Base-by-base conservation (phyloP, 37 sponge, comb jelly and placozoan genomes). In the Aphrocallistes beatrix region DNA sequence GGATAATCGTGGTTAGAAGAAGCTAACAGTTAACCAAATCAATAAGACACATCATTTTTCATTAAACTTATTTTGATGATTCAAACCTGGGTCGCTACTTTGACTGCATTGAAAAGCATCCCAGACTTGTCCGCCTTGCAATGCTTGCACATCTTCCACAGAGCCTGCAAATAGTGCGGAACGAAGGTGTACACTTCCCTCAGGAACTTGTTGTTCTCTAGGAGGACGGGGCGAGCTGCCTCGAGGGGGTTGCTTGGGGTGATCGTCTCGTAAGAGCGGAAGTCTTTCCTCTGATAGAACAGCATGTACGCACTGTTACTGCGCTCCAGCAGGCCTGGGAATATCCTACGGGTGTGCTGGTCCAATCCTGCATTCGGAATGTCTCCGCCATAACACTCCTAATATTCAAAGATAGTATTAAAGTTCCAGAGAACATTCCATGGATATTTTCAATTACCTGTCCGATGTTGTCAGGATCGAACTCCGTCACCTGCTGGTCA, bases 301-400 rank as follows among this genome's bases (percentile, higher is more conserved):
- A 86, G 86, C 86, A 86, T 86, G 86, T 86, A 86, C 6, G 86
- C 86, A 32, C 86, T 86, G 86, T 86, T 81, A 23, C 23, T 42
- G 36, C 75, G 13, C 86, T 86, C 86, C 36, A 81, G 36, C 36
- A 81, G 49, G 9, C 75, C 75, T 6, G 75, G 75, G 75, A 60
- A 60, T 60, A 60, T 60, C 17, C 75, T 3, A 13, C 75, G 75
- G 3, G 75, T 60, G 34, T 60, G 75, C 75, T 60, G 75, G 34
- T 60, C 75, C 34, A 60, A 3, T 3, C 6, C 21, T 3, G 75
- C 10, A 28, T 60, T 86, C 13, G 81, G 13, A 32, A 82, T 86
- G 6, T 86, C 81, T 81, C 86, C 86, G 23, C 86, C 86, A 42
- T 32, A 86, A 32, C 86, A 86, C 30, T 86, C 86, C 36, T 60